A percentile compares a stretch with the other conserved stretches of the same genome.
phyloP scores from a whole-genome alignment of 2,888 invertebrate genomes.

The Malacosoma neustria region DNA sequence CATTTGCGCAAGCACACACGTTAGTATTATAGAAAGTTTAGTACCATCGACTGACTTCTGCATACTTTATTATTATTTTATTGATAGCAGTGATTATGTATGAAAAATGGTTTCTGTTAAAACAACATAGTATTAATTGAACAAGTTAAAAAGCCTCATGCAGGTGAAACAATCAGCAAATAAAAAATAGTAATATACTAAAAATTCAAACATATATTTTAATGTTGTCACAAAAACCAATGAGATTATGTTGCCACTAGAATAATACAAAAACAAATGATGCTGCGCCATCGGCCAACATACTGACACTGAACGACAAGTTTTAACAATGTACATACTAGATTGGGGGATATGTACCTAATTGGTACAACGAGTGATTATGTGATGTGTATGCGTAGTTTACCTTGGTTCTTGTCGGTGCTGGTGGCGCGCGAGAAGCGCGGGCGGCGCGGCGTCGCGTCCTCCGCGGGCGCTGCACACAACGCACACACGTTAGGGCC shows the following conservation, averaged over 20 bases:
- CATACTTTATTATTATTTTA: conserved; percentile 23
- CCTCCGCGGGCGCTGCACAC: conserved; percentile 50
- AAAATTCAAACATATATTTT: too few species aligned
- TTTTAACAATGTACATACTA: too few species aligned
- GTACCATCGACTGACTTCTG: conserved; percentile 52
- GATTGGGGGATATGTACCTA: too few species aligned
- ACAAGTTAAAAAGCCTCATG: neutral
- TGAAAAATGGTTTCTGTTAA: neutral
- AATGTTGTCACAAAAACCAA: too few species aligned
- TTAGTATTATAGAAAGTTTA: neutral
- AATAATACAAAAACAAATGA: too few species aligned
- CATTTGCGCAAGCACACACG: neutral
- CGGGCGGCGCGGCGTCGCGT: conserved; percentile 58
- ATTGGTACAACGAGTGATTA: too few species aligned
- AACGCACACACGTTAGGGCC: conserved; percentile 21
- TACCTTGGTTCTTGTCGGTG: conserved; percentile 68
- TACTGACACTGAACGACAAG: too few species aligned
- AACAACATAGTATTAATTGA: neutral
- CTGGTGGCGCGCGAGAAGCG: conserved; percentile 69
- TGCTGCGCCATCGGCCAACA: too few species aligned
- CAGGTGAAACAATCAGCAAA: neutral
- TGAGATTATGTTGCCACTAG: too few species aligned
- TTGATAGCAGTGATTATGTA: too few species aligned
- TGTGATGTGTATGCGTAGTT: conserved; percentile 22
- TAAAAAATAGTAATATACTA: neutral